A percentile compares a stretch with the other conserved stretches of the same genome.
Evolutionary conservation across 2,888 invertebrate genomes (phyloP).

Genomic region (Gnatocerus cornutus): DNA sequence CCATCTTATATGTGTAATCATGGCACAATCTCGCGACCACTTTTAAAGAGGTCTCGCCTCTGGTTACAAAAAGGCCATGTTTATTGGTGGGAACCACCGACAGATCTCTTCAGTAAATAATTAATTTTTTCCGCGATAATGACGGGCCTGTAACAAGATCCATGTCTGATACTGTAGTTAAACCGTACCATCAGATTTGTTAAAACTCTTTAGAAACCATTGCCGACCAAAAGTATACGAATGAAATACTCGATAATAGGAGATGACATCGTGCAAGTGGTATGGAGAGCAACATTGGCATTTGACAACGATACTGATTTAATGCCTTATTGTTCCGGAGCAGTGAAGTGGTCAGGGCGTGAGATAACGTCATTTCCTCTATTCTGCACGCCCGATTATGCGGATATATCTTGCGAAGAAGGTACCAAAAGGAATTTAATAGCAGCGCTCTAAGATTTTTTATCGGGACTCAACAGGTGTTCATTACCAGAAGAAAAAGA

Average conservation of each 20-base stretch:
- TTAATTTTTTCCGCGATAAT: conserved; percentile 28
- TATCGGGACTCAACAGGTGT: conserved; percentile 24
- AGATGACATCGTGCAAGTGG: conserved; percentile 61
- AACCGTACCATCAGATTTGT: conserved; percentile 3
- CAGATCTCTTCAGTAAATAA: conserved; percentile 18
- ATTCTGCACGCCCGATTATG: conserved; percentile 61
- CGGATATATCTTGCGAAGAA: conserved; percentile 41
- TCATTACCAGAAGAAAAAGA: conserved; percentile 32
- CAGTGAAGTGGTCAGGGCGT: conserved; percentile 69
- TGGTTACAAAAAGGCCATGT: conserved; percentile 36
- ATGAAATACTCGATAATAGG: conserved; percentile 44
- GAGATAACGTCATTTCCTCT: conserved; percentile 68
- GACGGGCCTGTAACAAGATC: conserved; percentile 7
- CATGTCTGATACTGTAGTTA: conserved; percentile 3
- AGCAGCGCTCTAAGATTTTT: conserved; percentile 18
- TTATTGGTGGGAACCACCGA: conserved; percentile 30
- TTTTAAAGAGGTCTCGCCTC: conserved; percentile 46
- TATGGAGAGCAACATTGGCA: conserved; percentile 55
- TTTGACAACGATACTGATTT: conserved; percentile 68
- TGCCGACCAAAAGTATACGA: neutral
- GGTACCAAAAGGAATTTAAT: conserved; percentile 33
- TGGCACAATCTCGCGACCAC: conserved; percentile 38
- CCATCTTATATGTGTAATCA: conserved; percentile 46
- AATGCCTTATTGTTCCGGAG: conserved; percentile 68
- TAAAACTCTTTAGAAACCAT: neutral